A percentile compares a stretch with the other conserved stretches of the same genome.
Conservation (phyloP, 2,113 vertebrate genomes). For the Nettapus auritus region DNA sequence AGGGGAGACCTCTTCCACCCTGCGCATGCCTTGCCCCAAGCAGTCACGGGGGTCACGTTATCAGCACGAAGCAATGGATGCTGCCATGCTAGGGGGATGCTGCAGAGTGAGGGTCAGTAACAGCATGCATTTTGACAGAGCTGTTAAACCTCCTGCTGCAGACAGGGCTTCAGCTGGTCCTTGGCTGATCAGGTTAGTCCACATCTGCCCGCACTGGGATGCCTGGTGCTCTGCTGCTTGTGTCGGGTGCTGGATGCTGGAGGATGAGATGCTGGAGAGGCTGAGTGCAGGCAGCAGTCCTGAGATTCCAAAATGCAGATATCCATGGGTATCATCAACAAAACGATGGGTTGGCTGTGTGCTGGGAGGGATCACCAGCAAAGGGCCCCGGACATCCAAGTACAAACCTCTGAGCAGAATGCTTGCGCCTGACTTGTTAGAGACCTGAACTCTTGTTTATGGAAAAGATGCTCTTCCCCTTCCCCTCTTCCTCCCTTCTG, state of each 20-base stretch:
- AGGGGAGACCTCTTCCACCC: background rate
- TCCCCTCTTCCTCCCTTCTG: background rate
- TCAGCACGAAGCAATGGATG: background rate
- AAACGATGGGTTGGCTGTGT: background rate
- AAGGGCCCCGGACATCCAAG: accelerated
- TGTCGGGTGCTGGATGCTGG: background rate
- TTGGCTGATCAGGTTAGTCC: background rate
- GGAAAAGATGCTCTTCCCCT: background rate
- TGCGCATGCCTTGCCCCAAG: background rate
- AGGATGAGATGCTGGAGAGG: background rate
- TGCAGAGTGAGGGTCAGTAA: background rate
- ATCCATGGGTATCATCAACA: background rate
- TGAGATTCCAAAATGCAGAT: background rate
- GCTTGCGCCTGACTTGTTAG: background rate
- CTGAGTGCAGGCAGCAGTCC: background rate
- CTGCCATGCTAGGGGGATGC: background rate
- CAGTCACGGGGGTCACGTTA: background rate
- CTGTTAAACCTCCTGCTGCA: background rate
- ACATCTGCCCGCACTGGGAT: background rate
- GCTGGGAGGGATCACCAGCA: background rate
- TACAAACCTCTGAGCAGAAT: background rate
- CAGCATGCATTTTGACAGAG: background rate
- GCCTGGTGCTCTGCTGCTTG: background rate
- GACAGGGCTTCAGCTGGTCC: background rate
- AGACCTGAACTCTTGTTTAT: background rate